Percentiles rank a stretch among this genome's conserved stretches.
Evolutionary conservation across 2,113 vertebrate species (phyloP).

Genomic region (Prunella himalayana): DNA sequence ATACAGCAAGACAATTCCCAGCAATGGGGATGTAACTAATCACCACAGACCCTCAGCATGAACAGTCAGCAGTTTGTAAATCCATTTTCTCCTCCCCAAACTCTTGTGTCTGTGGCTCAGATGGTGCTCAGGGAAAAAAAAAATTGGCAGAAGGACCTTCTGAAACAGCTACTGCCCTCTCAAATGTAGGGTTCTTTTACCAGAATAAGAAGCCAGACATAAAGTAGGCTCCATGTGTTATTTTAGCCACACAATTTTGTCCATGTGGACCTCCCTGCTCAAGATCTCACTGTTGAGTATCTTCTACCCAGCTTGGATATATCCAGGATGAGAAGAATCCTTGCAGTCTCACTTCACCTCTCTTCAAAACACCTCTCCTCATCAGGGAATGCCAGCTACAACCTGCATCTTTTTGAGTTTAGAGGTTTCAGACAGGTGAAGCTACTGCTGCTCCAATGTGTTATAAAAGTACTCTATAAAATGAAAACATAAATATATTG

Average conservation of each 20-base stretch:
- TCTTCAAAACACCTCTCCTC: neutral
- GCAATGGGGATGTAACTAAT: neutral
- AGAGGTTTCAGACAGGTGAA: neutral
- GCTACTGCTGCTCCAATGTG: neutral
- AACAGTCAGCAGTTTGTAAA: neutral
- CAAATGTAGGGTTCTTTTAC: neutral
- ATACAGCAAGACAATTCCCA: neutral
- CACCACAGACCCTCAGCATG: neutral
- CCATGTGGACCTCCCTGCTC: neutral
- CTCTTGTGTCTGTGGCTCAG: rapidly evolving
- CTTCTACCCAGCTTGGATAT: neutral
- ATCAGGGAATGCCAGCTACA: neutral
- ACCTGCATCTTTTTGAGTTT: neutral
- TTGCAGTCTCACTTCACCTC: neutral
- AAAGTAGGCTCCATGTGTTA: neutral
- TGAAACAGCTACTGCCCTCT: neutral
- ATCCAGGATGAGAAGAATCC: neutral
- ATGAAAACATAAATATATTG: neutral
- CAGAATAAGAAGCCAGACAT: neutral
- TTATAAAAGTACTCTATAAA: conserved; percentile 26
- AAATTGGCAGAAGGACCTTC: neutral
- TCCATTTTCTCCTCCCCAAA: neutral
- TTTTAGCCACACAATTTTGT: neutral
- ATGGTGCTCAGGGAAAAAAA: neutral
- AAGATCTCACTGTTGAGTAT: neutral